Evolutionary conservation across 2,888 invertebrate genomes (phyloP).

Genomic region (Serripes groenlandicus): DNA sequence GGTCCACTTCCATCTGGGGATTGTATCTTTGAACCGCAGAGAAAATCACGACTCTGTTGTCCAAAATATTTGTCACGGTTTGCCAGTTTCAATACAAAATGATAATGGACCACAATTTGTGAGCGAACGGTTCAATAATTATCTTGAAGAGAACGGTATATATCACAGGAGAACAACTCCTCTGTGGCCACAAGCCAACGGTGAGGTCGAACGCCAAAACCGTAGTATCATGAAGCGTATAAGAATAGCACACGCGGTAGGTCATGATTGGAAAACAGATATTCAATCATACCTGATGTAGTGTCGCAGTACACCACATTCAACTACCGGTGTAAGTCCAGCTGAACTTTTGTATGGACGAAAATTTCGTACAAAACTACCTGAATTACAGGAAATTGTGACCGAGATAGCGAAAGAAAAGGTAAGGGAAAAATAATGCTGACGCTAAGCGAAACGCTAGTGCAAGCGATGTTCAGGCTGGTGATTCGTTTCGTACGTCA

Average conservation of each 20-base stretch:
- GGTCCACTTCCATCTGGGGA: slow-evolving; percentile 61
- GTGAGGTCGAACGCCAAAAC: slow-evolving; percentile 63
- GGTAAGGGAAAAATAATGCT: slow-evolving; percentile 18
- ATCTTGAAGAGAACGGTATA: slow-evolving; percentile 51
- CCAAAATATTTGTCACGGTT: too few species aligned
- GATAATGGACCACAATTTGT: too few species aligned
- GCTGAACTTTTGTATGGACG: slow-evolving; percentile 53
- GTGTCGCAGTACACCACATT: slow-evolving; percentile 56
- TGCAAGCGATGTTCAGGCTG: slow-evolving; percentile 24
- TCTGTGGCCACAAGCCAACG: slow-evolving; percentile 13
- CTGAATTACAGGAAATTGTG: too few species aligned
- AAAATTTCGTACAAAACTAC: slow-evolving; percentile 54
- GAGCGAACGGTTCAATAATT: slow-evolving; percentile 42
- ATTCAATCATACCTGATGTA: slow-evolving; percentile 45
- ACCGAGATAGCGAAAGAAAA: slow-evolving; percentile 24
- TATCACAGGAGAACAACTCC: slow-evolving; percentile 51
- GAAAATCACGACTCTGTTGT: too few species aligned
- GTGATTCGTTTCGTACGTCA: slow-evolving; percentile 34
- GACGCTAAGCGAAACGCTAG: slow-evolving; percentile 14
- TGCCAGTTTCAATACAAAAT: too few species aligned
- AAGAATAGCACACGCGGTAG: slow-evolving; percentile 49
- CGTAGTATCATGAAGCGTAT: slow-evolving; percentile 58
- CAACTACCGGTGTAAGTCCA: slow-evolving; percentile 47
- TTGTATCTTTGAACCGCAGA: slow-evolving; percentile 54
- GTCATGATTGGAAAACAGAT: slow-evolving; percentile 48